Evolutionary conservation across 2,888 invertebrate genomes (phyloP).

Genomic region (Cancer borealis): DNA sequence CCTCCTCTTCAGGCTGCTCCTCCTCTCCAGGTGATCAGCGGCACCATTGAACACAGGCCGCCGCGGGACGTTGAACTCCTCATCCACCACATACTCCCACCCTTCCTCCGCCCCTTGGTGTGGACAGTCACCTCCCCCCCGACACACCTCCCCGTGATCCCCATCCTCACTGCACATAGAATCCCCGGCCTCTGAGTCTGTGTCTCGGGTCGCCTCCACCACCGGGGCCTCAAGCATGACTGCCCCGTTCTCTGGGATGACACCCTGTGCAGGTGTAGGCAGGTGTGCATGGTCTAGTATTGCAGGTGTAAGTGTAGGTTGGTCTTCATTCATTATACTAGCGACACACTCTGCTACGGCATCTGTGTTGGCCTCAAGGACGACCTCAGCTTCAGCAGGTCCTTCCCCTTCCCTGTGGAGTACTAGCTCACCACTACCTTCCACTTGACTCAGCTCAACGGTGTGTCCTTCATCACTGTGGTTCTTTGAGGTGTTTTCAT

Average conservation of each 20-base stretch:
- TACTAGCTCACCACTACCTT: background rate
- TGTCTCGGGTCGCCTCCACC: constrained; percentile 46
- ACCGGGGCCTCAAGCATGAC: background rate
- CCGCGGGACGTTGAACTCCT: constrained; percentile 72
- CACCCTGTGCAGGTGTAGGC: background rate
- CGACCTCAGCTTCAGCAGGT: too few species aligned
- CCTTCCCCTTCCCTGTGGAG: too few species aligned
- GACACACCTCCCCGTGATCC: constrained; percentile 63
- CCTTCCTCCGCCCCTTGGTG: constrained; percentile 61
- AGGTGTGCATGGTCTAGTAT: background rate
- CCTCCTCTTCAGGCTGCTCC: constrained; percentile 73
- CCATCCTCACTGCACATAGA: constrained; percentile 67
- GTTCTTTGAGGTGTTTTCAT: background rate
- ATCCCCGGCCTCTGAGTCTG: constrained; percentile 67
- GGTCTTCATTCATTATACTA: background rate
- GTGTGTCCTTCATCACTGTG: background rate
- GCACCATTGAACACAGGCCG: constrained; percentile 72
- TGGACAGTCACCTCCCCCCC: constrained; percentile 62
- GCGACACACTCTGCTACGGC: background rate
- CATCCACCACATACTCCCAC: constrained; percentile 71
- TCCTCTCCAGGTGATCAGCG: constrained; percentile 65
- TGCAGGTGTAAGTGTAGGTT: background rate
- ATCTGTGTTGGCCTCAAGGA: background rate
- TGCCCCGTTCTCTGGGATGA: background rate
- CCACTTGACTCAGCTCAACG: background rate